Percentiles rank a stretch among this genome's conserved stretches.
phyloP scores from a whole-genome alignment of 2,797 vertebrate species.

The Caiman crocodilus region DNA sequence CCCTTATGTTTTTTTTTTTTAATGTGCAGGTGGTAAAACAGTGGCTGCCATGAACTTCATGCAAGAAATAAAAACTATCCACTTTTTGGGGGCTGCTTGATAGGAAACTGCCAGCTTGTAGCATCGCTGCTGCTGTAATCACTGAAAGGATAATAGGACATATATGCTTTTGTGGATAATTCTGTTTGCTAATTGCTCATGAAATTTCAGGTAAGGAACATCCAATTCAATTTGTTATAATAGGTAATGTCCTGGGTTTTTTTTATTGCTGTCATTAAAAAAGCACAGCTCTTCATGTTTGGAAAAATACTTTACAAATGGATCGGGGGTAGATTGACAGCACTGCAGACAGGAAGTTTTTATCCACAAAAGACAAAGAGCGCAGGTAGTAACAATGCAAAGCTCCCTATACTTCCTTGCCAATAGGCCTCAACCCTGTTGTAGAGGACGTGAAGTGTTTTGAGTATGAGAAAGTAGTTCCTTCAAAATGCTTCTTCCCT shows the following conservation, averaged over 20 bases:
- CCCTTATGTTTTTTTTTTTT: conserved; percentile 41
- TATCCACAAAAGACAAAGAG: rapidly evolving
- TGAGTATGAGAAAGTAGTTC: background rate
- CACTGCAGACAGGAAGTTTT: background rate
- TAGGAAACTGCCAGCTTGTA: conserved; percentile 55
- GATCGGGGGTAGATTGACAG: background rate
- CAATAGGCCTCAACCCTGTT: background rate
- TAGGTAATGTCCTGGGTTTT: conserved; percentile 1
- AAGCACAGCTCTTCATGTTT: background rate
- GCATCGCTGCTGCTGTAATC: conserved; percentile 6
- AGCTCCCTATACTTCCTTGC: rapidly evolving
- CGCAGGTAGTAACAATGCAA: background rate
- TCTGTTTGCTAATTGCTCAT: conserved; percentile 26
- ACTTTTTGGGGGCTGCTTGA: conserved; percentile 63
- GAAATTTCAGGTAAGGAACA: conserved; percentile 21
- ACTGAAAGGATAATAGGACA: background rate
- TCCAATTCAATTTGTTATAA: background rate
- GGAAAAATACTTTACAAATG: background rate
- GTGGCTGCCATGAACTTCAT: conserved; percentile 73
- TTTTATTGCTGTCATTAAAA: conserved; percentile 27
- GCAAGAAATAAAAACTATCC: conserved; percentile 65
- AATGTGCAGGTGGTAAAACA: conserved; percentile 80
- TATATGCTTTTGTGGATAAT: background rate
- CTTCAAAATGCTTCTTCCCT: background rate
- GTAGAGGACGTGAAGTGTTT: background rate